These are phyloP conservation scores for Pyrrhura leucotis DNA, from an alignment of 2,797 vertebrate genomes.

Conservation along the genomic window DNA sequence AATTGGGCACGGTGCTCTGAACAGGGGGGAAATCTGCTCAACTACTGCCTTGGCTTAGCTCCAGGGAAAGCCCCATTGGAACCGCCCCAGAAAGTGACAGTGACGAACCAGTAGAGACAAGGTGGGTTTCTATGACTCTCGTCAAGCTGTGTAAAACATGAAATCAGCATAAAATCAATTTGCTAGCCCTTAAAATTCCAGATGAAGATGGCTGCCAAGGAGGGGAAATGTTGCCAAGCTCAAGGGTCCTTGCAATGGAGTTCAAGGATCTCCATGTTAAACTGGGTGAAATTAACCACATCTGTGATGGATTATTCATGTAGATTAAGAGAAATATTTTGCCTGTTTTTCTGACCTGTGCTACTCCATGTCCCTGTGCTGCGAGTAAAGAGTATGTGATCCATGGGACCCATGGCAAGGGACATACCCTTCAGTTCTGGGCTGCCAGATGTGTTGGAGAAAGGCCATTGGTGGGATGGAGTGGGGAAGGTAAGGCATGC, in stretches of 20 bases:
- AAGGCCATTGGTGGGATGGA: background rate
- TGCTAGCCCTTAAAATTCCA: background rate
- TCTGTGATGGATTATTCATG: background rate
- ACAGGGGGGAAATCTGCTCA: background rate
- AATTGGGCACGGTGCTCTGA: background rate
- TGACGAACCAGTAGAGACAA: fast-evolving
- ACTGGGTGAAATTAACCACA: background rate
- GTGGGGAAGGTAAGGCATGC: background rate
- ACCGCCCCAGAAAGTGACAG: background rate
- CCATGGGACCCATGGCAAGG: background rate
- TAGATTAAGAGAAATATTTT: background rate
- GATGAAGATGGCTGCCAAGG: background rate
- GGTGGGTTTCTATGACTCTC: background rate
- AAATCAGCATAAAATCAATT: background rate
- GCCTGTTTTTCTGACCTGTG: background rate
- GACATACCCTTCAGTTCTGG: background rate
- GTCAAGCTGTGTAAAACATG: background rate
- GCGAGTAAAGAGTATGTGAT: fast-evolving
- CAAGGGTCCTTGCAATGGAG: background rate
- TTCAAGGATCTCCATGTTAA: background rate
- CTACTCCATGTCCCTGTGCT: background rate
- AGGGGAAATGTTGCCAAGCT: background rate
- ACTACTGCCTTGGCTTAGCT: background rate
- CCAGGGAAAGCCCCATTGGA: background rate
- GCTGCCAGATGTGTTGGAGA: background rate